phyloP scores from a whole-genome alignment of 2,888 invertebrate genomes.

The Hypomecis atomaria region DNA sequence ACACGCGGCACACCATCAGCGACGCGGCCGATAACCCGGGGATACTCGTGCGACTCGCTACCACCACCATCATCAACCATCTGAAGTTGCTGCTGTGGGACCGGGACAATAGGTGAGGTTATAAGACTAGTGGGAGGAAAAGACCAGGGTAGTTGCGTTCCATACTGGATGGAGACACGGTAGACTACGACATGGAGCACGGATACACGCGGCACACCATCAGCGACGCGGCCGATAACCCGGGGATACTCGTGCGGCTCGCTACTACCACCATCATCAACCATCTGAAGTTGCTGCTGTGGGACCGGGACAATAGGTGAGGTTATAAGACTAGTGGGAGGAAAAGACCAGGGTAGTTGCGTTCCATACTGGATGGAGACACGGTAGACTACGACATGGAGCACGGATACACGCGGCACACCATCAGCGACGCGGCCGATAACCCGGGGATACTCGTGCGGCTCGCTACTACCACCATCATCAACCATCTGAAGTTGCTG shows the following conservation, averaged over 20 bases:
- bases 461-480: slow-evolving; percentile 92
- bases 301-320: slow-evolving; percentile 95
- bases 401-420: slow-evolving; percentile 95
- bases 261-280: slow-evolving; percentile 95
- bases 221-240: slow-evolving; percentile 87
- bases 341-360: no score
- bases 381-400: slow-evolving; percentile 95
- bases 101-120: slow-evolving; percentile 89
- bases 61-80: slow-evolving; percentile 96
- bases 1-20: slow-evolving; percentile 94
- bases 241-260: slow-evolving; percentile 93
- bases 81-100: slow-evolving; percentile 97
- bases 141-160: no score
- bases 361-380: slow-evolving; percentile 96
- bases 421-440: slow-evolving; percentile 89
- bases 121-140: no score
- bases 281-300: slow-evolving; percentile 95
- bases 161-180: slow-evolving; percentile 94
- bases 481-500: slow-evolving; percentile 96
- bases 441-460: slow-evolving; percentile 93
- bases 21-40: slow-evolving; percentile 88
- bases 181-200: slow-evolving; percentile 95
- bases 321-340: no score
- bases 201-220: slow-evolving; percentile 96
- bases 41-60: slow-evolving; percentile 93